Base-by-base conservation (phyloP, 2,888 invertebrate species). In the Torymus auratus region DNA sequence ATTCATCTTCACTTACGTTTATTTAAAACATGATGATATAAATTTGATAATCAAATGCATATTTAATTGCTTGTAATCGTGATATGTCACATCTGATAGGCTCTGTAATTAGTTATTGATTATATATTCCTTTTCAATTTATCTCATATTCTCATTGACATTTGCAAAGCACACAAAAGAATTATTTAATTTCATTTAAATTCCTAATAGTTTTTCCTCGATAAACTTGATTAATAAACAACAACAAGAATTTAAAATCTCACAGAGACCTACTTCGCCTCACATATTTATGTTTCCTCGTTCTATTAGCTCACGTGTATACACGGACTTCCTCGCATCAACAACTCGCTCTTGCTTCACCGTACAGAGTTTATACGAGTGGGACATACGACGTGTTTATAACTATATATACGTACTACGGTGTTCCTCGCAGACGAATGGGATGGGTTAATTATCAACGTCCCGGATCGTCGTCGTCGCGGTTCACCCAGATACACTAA, bases 401-500 rank as follows among this genome's bases (percentile, higher is more conserved):
- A 60, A n/a, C 15, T 64, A 28, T 80, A 82, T 77, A 81, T 71
- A 84, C 84, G 84, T 78, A 80, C 84, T 79, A 82, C 83, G 80
- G 81, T 65, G 77, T 70, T 68, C 79, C 77, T 82, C 81, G 81
- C 82, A 83, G 83, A 83, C 84, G 82, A 82, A 83, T 82, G 78
- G 83, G 85, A 89, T 87, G 89, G 84, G 86, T 89, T 89, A 89
- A 89, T 90, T 89, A 89, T 87, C 87, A 80, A 84, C 85, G 83
- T 83, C 80, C 78, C 82, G 83, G 82, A 83, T 84, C 84, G 84
- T 80, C 77, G 81, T 74, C 83, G 62, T 81, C 81, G 83, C 83
- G 82, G 80, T 81, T 79, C 76, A 55, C 70, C 69, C 77, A 53
- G 68, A 20, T 60, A 28, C 78, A 81, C 81, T 84, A 85, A 84